These are phyloP conservation scores for Cherax quadricarinatus DNA, from an alignment of 1,140 invertebrate species.

Conservation along the genomic window DNA sequence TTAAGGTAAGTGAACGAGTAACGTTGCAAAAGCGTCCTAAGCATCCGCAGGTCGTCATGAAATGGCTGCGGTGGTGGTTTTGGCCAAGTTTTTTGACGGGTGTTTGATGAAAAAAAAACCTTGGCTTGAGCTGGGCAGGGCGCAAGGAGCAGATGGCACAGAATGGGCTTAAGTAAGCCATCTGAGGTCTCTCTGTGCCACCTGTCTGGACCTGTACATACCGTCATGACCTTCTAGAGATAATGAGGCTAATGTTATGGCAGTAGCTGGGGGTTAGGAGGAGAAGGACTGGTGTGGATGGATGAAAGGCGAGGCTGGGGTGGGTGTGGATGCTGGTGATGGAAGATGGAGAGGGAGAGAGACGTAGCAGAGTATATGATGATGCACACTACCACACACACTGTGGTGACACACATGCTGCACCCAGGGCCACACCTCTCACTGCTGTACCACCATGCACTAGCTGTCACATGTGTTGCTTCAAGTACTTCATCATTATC, in stretches of 20 bases:
- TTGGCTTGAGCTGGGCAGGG: conserved; percentile 51
- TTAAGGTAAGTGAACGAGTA: conserved; percentile 62
- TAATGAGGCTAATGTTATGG: not conserved
- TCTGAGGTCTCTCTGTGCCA: not conserved
- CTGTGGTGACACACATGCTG: too few relatives aligned
- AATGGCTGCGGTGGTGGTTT: conserved; percentile 12
- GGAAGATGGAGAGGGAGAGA: not conserved
- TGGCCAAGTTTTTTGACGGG: conserved; percentile 48
- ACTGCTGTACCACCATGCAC: too few relatives aligned
- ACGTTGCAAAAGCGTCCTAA: conserved; percentile 50
- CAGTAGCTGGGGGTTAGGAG: not conserved
- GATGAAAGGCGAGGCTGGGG: not conserved
- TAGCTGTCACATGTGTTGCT: too few relatives aligned
- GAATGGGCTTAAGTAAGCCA: conserved; percentile 55
- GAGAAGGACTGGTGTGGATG: not conserved
- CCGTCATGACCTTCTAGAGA: not conserved
- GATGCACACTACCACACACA: too few relatives aligned
- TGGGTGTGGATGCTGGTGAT: not conserved
- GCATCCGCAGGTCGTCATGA: conserved; percentile 19
- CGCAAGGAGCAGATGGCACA: conserved; percentile 64
- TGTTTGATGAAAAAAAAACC: conserved; percentile 66
- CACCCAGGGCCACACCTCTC: too few relatives aligned
- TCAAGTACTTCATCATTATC: too few relatives aligned
- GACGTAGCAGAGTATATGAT: not conserved
- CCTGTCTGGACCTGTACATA: conserved; percentile 2